Percentiles rank a stretch among this genome's conserved stretches.
Evolutionary conservation across 2,113 vertebrate species (phyloP).

Genomic region (Tamias sibiricus): DNA sequence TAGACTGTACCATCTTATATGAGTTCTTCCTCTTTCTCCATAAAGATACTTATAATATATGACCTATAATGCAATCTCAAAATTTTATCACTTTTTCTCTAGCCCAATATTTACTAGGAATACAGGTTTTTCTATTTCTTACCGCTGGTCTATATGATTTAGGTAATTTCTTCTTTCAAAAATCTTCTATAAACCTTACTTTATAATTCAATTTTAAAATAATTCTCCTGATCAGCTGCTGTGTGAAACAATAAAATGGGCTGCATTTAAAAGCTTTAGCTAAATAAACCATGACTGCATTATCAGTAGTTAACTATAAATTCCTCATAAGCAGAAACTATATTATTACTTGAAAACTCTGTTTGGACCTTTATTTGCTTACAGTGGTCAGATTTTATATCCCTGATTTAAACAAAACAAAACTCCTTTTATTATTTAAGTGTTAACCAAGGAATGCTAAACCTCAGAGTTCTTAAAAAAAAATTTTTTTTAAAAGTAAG

Average conservation of each 20-base stretch:
- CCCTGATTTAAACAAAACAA: not conserved
- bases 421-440: not conserved
- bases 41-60: not conserved
- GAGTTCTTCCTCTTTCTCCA: not conserved
- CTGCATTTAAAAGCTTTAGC: not conserved
- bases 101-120: not conserved
- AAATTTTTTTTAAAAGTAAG: too few relatives aligned
- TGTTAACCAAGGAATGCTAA: not conserved
- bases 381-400: not conserved
- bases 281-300: not conserved
- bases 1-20: not conserved
- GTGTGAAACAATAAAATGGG: not conserved
- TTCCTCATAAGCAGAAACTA: not conserved
- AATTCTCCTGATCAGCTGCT: not conserved
- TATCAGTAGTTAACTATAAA: not conserved
- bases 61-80: not conserved
- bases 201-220: constrained; percentile 32
- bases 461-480: not conserved
- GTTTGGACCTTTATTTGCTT: not conserved
- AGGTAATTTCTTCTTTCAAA: constrained; percentile 8
- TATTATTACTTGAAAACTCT: not conserved
- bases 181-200: not conserved
- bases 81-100: not conserved
- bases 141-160: not conserved
- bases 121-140: not conserved